Evolutionary conservation across 2,113 vertebrate species (phyloP).

Genomic region (Entomyzon cyanotis): DNA sequence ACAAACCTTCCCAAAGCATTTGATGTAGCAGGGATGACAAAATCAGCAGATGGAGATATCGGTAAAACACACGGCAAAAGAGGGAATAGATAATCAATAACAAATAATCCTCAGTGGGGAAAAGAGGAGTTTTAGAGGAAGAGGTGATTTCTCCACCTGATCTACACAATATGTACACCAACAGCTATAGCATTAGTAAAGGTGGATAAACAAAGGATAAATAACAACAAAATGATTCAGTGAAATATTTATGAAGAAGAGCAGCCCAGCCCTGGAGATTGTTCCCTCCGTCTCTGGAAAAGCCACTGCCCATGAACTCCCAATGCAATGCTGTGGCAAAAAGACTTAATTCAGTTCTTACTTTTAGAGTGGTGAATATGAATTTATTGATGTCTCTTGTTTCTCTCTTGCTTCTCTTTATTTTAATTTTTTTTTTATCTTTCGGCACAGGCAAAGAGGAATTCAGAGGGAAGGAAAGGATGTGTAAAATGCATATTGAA

Average conservation of each 20-base stretch:
- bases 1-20: neutral
- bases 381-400: neutral
- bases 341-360: neutral
- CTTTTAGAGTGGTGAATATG: neutral
- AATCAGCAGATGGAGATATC: neutral
- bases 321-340: neutral
- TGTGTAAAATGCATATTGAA: neutral
- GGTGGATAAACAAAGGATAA: neutral
- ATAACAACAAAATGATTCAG: neutral
- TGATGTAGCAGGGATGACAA: neutral
- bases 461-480: neutral
- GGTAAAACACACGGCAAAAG: neutral
- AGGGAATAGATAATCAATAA: neutral
- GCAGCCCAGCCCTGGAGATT: neutral
- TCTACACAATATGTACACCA: neutral
- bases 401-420: neutral
- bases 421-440: neutral
- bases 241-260: neutral
- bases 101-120: rapidly evolving
- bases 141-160: neutral
- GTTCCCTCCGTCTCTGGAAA: neutral
- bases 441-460: neutral
- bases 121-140: neutral
- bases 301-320: neutral
- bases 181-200: rapidly evolving